Evolutionary conservation across 2,797 vertebrate species (phyloP).

Genomic region (Anguilla obscura): DNA sequence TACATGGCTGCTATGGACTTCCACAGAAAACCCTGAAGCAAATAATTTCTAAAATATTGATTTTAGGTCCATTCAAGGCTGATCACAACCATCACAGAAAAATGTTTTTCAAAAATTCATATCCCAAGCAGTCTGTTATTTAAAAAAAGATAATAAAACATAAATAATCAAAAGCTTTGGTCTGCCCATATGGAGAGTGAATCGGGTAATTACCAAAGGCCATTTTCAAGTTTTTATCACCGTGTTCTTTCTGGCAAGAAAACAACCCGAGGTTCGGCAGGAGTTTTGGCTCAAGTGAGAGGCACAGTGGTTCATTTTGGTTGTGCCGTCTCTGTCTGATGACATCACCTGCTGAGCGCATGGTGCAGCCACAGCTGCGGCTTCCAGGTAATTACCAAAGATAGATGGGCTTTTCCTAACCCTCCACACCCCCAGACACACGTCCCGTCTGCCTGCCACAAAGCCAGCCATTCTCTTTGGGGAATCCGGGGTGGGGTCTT

Average conservation of each 20-base stretch:
- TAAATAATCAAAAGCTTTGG: background rate
- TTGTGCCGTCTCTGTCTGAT: background rate
- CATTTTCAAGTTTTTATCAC: background rate
- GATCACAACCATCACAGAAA: background rate
- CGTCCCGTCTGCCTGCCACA: background rate
- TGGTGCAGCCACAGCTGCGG: conserved; percentile 2
- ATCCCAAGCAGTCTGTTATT: background rate
- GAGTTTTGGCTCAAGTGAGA: background rate
- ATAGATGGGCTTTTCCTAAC: background rate
- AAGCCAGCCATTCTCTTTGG: background rate
- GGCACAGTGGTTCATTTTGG: background rate
- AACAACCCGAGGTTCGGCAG: background rate
- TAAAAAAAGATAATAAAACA: background rate
- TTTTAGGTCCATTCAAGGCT: no score
- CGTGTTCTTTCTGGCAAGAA: background rate
- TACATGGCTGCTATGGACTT: no score
- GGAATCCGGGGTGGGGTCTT: background rate
- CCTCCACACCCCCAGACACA: background rate
- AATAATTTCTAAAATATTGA: background rate
- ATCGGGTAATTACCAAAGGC: background rate
- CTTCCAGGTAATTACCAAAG: conserved; percentile 27
- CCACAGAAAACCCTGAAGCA: background rate
- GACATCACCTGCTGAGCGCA: conserved; percentile 11
- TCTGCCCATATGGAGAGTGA: background rate
- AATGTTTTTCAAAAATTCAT: background rate